Percentiles rank a stretch among this genome's conserved stretches.
phyloP scores from a whole-genome alignment of 2,113 vertebrate genomes.

The Cephalophus harveyi region DNA sequence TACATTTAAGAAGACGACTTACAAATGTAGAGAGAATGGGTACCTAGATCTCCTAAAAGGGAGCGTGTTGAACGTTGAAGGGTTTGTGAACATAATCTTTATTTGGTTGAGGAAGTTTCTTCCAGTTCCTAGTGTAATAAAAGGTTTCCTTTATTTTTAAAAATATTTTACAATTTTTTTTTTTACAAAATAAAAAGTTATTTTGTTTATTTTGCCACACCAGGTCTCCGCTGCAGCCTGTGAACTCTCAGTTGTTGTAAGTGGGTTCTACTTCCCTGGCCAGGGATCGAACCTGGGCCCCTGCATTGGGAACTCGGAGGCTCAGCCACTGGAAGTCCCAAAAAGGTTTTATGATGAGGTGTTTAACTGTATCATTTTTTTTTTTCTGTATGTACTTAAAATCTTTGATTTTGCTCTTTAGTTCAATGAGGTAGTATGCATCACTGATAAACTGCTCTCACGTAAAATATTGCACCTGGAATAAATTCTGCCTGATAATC shows the following conservation, averaged over 20 bases:
- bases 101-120: neutral
- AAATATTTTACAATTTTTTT: neutral
- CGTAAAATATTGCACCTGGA: neutral
- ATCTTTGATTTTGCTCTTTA: neutral
- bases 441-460: neutral
- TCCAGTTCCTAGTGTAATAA: neutral
- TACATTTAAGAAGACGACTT: neutral
- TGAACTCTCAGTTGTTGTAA: neutral
- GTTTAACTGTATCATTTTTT: neutral
- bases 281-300: neutral
- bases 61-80: neutral
- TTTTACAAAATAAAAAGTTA: neutral
- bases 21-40: neutral
- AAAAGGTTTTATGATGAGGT: neutral
- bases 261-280: neutral
- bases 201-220: neutral
- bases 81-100: neutral
- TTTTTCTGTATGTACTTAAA: neutral
- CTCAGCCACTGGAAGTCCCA: neutral
- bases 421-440: neutral
- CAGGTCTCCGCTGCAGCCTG: neutral
- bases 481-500: too few relatives aligned
- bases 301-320: neutral
- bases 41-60: neutral
- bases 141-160: neutral